Conservation (phyloP, 2,797 vertebrate species). For the Coregonus ussuriensis region DNA sequence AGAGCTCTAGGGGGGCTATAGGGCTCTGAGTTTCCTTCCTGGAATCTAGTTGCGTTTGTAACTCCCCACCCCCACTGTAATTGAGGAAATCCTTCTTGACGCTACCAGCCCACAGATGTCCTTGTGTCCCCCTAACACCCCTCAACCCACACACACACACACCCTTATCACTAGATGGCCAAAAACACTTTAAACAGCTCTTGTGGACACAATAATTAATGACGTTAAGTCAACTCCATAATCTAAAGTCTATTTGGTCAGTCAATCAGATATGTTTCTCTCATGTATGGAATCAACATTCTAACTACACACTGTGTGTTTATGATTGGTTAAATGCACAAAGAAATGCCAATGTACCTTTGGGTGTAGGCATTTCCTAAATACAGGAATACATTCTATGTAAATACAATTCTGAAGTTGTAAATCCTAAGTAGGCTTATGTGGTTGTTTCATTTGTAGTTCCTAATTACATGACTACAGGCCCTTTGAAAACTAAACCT, state of each 20-base stretch:
- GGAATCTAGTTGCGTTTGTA: background rate
- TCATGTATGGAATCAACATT: background rate
- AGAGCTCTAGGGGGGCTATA: too few relatives aligned
- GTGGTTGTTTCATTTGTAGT: background rate
- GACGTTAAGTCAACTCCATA: background rate
- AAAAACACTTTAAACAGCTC: background rate
- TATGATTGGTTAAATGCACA: background rate
- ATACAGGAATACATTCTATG: background rate
- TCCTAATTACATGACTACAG: too few relatives aligned
- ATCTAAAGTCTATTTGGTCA: background rate
- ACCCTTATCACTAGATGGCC: background rate
- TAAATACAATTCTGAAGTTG: background rate
- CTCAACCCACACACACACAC: background rate
- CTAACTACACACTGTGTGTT: background rate
- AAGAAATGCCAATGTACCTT: background rate
- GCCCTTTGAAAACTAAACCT: too few relatives aligned
- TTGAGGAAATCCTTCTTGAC: constrained; percentile 3
- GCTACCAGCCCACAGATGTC: background rate
- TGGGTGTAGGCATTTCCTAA: background rate
- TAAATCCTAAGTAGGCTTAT: background rate
- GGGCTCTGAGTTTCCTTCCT: background rate
- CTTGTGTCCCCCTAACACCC: background rate
- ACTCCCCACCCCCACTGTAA: background rate
- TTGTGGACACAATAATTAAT: background rate
- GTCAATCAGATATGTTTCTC: background rate